Evolutionary conservation across 1,140 invertebrate species (phyloP).

Genomic region (Drosophila mayri): DNA sequence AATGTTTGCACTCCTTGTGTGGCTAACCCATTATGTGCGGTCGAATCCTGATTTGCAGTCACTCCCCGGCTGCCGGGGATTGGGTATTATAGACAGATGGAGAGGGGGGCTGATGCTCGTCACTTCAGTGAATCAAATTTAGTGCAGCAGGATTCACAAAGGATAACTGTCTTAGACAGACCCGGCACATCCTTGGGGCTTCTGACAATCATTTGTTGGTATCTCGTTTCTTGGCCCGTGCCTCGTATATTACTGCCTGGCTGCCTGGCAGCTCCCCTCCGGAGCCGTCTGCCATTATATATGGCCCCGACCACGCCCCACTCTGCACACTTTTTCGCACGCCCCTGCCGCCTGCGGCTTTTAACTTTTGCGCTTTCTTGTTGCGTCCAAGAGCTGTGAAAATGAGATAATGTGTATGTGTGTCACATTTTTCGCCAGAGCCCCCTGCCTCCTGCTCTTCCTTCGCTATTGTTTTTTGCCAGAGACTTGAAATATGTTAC

Average conservation of each 20-base stretch:
- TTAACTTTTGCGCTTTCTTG: slow-evolving; percentile 78
- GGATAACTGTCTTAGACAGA: slow-evolving; percentile 38
- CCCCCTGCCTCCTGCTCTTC: slow-evolving; percentile 12
- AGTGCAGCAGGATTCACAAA: slow-evolving; percentile 40
- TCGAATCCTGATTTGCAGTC: slow-evolving; percentile 69
- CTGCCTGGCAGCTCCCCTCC: neutral
- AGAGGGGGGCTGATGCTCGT: slow-evolving; percentile 18
- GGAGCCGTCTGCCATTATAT: slow-evolving; percentile 46
- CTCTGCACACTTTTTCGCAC: slow-evolving; percentile 16
- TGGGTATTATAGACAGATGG: neutral
- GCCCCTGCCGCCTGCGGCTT: slow-evolving; percentile 51
- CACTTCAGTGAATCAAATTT: slow-evolving; percentile 74
- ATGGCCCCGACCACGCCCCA: slow-evolving; percentile 54
- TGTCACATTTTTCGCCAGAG: slow-evolving; percentile 65
- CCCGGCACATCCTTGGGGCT: slow-evolving; percentile 26
- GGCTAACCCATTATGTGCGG: slow-evolving; percentile 69
- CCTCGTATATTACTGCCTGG: slow-evolving; percentile 45
- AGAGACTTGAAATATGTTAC: slow-evolving; percentile 81
- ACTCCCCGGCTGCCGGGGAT: neutral
- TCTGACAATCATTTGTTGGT: slow-evolving; percentile 65
- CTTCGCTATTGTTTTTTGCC: slow-evolving; percentile 68
- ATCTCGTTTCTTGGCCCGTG: slow-evolving; percentile 43
- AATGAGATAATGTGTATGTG: slow-evolving; percentile 83
- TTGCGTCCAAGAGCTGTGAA: slow-evolving; percentile 73
- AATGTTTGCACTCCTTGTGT: slow-evolving; percentile 68